Conservation (phyloP, 2,797 vertebrate species). For the Cichlasoma orientale region DNA sequence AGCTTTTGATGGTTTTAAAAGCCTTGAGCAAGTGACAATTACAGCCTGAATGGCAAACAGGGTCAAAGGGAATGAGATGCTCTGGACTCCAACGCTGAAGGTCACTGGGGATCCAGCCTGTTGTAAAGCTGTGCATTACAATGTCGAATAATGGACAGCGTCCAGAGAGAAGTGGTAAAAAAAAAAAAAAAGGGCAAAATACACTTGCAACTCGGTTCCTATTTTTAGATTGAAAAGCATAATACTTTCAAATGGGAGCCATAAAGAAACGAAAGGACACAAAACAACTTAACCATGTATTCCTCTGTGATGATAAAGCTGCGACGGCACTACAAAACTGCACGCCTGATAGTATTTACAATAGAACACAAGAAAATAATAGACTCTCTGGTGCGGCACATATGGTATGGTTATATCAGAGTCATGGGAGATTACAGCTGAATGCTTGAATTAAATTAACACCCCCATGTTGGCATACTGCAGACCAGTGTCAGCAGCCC, state of each 20-base stretch:
- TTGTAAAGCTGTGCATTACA: conserved; percentile 50
- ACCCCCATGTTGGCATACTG: not conserved
- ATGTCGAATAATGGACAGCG: conserved; percentile 24
- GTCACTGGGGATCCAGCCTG: conserved; percentile 53
- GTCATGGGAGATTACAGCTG: not conserved
- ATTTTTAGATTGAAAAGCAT: not conserved
- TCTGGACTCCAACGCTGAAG: conserved; percentile 57
- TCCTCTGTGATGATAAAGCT: not conserved
- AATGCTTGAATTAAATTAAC: not conserved
- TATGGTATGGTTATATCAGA: not conserved
- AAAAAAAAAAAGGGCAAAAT: not conserved
- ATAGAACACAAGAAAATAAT: not conserved
- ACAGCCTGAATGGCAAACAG: conserved; percentile 72
- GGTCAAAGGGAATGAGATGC: conserved; percentile 68
- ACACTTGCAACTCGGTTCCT: not conserved
- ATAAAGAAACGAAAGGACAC: not conserved
- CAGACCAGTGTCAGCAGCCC: not conserved
- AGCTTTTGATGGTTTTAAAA: conserved; percentile 75
- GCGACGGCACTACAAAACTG: not conserved
- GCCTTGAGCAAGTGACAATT: conserved; percentile 75
- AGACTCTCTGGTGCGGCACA: not conserved
- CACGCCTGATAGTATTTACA: not conserved
- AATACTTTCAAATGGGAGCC: conserved; percentile 1
- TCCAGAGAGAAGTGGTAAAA: conserved; percentile 9
- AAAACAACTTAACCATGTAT: not conserved